These are phyloP conservation scores for Platyrinchus mystaceus DNA, from an alignment of 2,797 vertebrate genomes.

Conservation along the genomic window DNA sequence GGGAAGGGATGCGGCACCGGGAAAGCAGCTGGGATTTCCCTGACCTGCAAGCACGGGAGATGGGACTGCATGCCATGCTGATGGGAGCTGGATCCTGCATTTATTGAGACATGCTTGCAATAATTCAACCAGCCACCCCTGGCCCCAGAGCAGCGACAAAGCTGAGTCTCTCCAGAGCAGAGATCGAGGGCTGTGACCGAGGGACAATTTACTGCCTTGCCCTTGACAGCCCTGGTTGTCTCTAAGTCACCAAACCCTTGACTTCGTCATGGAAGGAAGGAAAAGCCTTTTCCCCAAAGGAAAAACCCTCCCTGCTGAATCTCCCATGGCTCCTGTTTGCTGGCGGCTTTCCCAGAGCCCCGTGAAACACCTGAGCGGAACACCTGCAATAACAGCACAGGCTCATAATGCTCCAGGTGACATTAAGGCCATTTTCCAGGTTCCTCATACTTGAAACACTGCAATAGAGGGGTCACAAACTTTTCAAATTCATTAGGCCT, in stretches of 20 bases:
- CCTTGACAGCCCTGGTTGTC: not conserved
- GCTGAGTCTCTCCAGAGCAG: not conserved
- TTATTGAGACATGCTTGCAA: not conserved
- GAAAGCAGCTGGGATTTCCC: not conserved
- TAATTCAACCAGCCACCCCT: not conserved
- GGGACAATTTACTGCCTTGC: not conserved
- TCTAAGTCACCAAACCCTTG: not conserved
- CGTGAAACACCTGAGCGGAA: not conserved
- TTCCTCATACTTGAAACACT: not conserved
- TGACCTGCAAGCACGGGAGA: fast-evolving
- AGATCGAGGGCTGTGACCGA: not conserved
- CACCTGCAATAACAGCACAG: not conserved
- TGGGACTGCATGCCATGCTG: fast-evolving
- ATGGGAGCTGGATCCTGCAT: not conserved
- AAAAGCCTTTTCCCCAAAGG: not conserved
- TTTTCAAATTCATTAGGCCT: not conserved
- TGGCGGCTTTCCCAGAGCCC: not conserved
- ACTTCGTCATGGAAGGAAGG: not conserved
- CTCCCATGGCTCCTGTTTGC: not conserved
- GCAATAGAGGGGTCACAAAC: not conserved
- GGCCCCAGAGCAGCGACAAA: not conserved
- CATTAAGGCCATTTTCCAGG: conserved; percentile 6
- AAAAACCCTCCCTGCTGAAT: not conserved
- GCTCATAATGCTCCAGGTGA: not conserved
- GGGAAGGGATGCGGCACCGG: fast-evolving